A percentile compares a stretch with the other conserved stretches of the same genome.
Evolutionary conservation across 2,113 vertebrate species (phyloP).

Genomic region (Athene cunicularia): DNA sequence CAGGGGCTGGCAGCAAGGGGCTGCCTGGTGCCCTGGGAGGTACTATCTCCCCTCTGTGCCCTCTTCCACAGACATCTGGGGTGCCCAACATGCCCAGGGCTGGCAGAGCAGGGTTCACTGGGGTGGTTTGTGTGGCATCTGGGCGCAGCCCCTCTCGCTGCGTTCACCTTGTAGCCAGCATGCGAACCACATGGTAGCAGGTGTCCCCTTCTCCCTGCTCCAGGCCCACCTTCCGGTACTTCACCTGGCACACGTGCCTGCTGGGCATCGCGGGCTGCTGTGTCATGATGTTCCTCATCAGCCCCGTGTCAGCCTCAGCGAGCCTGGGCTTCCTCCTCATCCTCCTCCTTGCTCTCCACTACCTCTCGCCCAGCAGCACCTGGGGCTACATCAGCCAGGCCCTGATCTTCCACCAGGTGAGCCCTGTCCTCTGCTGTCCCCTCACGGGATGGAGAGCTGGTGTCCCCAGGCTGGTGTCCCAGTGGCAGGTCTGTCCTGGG

Average conservation of each 20-base stretch:
- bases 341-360: constrained; percentile 88
- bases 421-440: not conserved
- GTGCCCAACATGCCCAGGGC: rapidly evolving
- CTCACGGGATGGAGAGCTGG: not conserved
- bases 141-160: not conserved
- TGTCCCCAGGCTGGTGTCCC: not conserved
- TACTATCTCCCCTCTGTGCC: not conserved
- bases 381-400: constrained; percentile 95
- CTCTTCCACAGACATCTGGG: not conserved
- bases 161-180: not conserved
- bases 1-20: not conserved
- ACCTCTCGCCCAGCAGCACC: constrained; percentile 88
- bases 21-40: not conserved
- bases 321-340: constrained; percentile 89
- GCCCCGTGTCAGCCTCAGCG: constrained; percentile 86
- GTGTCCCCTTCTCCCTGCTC: not conserved
- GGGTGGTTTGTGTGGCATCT: not conserved
- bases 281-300: constrained; percentile 93
- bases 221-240: constrained; percentile 91
- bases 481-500: not conserved
- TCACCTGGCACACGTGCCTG: constrained; percentile 90
- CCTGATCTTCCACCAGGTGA: constrained; percentile 93
- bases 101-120: rapidly evolving
- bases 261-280: constrained; percentile 87
- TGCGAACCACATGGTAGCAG: not conserved